Percentiles rank a stretch among this genome's conserved stretches.
These are phyloP conservation scores for Drosophila eohydei DNA, from an alignment of 2,888 invertebrate species.

Conservation along the genomic window DNA sequence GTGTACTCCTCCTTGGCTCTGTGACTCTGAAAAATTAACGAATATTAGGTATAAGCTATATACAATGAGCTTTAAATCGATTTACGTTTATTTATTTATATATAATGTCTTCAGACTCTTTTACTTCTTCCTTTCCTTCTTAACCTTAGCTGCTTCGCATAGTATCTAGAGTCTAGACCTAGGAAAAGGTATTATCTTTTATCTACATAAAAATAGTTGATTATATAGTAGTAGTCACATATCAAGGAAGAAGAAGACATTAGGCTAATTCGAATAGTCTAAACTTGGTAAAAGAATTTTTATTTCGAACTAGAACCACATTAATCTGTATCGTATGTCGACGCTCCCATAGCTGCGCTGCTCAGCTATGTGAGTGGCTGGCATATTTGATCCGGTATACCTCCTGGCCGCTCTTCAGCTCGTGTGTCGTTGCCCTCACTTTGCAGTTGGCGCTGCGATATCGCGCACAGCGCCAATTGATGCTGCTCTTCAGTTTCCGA, in stretches of 20 bases:
- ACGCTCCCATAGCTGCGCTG: neutral
- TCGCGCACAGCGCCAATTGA: constrained; percentile 84
- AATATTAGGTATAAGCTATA: neutral
- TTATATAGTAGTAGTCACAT: neutral
- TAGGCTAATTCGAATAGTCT: neutral
- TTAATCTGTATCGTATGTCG: neutral
- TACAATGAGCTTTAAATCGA: neutral
- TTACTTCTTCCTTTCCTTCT: neutral
- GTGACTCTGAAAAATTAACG: neutral
- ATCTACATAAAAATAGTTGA: neutral
- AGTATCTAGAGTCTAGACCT: neutral
- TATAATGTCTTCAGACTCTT: neutral
- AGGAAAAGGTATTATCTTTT: neutral
- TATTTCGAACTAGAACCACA: neutral
- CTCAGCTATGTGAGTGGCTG: constrained; percentile 73
- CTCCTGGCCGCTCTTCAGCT: constrained; percentile 74
- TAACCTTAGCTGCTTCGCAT: neutral
- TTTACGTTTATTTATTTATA: neutral
- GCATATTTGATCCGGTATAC: constrained; percentile 76
- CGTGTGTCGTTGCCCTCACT: constrained; percentile 83
- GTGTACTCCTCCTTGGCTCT: constrained; percentile 41
- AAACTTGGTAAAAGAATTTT: neutral
- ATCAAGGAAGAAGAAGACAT: neutral
- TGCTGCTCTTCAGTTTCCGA: constrained; percentile 82
- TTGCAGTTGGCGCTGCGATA: constrained; percentile 83